These are phyloP conservation scores for Harpagifer antarcticus DNA, from an alignment of 2,797 vertebrate genomes.

Conservation along the genomic window DNA sequence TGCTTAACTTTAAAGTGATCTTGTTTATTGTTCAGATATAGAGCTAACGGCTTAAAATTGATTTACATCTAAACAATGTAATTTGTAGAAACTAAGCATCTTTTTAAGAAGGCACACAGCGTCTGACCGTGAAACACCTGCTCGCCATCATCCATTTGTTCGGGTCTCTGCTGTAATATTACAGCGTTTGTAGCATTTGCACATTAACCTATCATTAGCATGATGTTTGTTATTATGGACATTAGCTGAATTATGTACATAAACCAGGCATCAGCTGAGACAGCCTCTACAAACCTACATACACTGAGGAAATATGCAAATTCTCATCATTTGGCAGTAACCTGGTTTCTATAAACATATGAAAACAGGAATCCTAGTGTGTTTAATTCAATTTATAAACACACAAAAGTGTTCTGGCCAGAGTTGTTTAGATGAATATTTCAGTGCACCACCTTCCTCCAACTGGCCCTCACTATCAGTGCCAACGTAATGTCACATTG, in stretches of 20 bases:
- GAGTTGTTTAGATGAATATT: not conserved
- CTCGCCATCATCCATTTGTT: slow-evolving; percentile 22
- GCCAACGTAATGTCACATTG: not conserved
- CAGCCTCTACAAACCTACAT: slow-evolving; percentile 6
- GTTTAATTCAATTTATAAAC: not conserved
- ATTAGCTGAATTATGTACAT: slow-evolving; percentile 35
- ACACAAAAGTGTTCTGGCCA: not conserved
- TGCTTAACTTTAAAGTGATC: slow-evolving; percentile 38
- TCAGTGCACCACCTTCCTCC: not conserved
- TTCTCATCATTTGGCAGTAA: not conserved
- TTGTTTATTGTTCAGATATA: slow-evolving; percentile 54
- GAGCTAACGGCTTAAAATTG: slow-evolving; percentile 46
- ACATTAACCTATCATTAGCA: slow-evolving; percentile 27
- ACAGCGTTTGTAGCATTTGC: not conserved
- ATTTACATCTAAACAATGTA: slow-evolving; percentile 36
- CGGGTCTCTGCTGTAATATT: slow-evolving; percentile 6
- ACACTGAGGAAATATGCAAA: slow-evolving; percentile 1
- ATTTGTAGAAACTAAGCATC: slow-evolving; percentile 10
- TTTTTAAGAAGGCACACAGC: slow-evolving; percentile 4
- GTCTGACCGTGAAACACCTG: slow-evolving; percentile 18
- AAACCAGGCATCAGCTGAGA: slow-evolving; percentile 6
- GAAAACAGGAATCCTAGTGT: not conserved
- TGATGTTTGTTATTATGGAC: slow-evolving; percentile 33
- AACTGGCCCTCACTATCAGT: not conserved
- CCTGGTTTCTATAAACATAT: not conserved